Base-by-base conservation (phyloP, 2,797 vertebrate species). In the Lepidocolaptes lacrymiger region DNA sequence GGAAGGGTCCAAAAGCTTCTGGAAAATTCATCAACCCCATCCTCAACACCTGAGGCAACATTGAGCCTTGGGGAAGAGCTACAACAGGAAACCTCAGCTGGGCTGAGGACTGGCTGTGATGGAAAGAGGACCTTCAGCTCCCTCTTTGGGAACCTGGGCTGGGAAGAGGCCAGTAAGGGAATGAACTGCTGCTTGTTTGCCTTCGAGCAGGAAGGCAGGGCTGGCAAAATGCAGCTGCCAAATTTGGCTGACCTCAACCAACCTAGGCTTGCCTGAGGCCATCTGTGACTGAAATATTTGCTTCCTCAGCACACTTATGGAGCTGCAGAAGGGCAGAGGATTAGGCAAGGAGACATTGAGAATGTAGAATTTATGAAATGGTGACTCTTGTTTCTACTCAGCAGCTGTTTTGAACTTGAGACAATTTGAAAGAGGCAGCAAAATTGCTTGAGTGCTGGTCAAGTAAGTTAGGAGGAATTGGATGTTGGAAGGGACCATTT, bases 161-260 rank as follows among this genome's bases (percentile, higher is more conserved):
- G 75, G 83, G 52, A 85, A 26, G 55, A 91, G 84, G 69, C 67
- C 94, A 82, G 77, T 20, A 14, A 11, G 78, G 52, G 37, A 46
- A 17, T 7, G 37, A 82, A 27, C 75, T 79, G 39, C 59, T 82
- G 71, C 59, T 76, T 36, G 17, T 88, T 85, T 1, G 0, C 52
- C 46, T 71, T 80, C 0, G 4, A 91, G 80, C 66, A 43, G 64
- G 41, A 62, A 44, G 49, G 64, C 79, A 77, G 66, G 32, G 34
- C 10, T 95, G 88, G 90, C 76, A 94, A 69, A 82, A 59, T 0
- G 0, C 62, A 75, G 64, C 74, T 79, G 89, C 72, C 85, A 61
- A 18, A 18, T 89, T 26, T 73, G 88, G 20, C 34, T 86, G 79
- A 83, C 54, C 76, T 95, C 62, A 43, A 30, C 76, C 93, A 93